These are phyloP conservation scores for Brachyptera putata DNA, from an alignment of 2,888 invertebrate genomes.

Conservation along the genomic window DNA sequence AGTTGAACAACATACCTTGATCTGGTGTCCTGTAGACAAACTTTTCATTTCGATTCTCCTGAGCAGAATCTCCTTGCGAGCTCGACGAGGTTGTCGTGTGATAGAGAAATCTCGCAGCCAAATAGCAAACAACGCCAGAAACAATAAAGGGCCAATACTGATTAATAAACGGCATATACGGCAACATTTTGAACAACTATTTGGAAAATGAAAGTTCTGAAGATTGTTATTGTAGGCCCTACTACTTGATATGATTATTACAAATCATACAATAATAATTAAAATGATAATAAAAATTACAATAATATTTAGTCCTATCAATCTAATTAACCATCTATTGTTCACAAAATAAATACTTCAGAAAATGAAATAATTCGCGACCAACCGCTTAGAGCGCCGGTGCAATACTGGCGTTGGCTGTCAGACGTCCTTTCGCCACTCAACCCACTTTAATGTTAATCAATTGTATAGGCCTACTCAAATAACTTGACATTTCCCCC, in stretches of 20 bases:
- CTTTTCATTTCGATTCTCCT: not conserved
- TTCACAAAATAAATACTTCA: too few relatives aligned
- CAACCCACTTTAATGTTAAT: too few relatives aligned
- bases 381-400: too few relatives aligned
- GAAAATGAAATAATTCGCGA: too few relatives aligned
- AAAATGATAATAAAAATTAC: too few relatives aligned
- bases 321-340: not conserved
- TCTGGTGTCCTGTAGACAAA: constrained; percentile 33
- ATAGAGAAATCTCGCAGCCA: constrained; percentile 37
- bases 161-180: constrained; percentile 43
- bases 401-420: too few relatives aligned
- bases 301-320: too few relatives aligned
- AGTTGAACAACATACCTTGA: constrained; percentile 33
- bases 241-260: not conserved
- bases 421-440: too few relatives aligned
- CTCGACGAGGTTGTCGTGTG: constrained; percentile 23
- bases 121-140: constrained; percentile 39
- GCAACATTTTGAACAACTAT: constrained; percentile 20
- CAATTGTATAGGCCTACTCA: too few relatives aligned
- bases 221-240: not conserved
- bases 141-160: constrained; percentile 45
- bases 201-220: not conserved
- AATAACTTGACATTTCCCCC: too few relatives aligned
- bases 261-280: not conserved
- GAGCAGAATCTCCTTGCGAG: not conserved